phyloP scores from a whole-genome alignment of 2,888 invertebrate genomes.

The Eugnorisma glareosa region DNA sequence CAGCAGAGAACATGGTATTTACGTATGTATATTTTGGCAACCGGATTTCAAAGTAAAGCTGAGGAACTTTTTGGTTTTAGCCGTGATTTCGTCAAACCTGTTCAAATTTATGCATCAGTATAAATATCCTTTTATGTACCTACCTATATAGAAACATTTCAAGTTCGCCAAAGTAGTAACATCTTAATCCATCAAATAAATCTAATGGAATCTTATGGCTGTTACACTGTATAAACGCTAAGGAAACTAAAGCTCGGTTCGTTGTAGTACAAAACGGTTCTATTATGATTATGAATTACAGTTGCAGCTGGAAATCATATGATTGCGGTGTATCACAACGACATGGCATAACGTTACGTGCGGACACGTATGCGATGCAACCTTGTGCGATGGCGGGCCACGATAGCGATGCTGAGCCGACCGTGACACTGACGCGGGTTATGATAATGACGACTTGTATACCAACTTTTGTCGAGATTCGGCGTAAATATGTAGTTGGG shows the following conservation, averaged over 20 bases:
- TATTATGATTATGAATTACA: slow-evolving; percentile 45
- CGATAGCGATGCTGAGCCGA: slow-evolving; percentile 82
- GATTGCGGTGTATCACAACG: slow-evolving; percentile 69
- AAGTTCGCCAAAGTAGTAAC: not conserved
- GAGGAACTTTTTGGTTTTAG: not conserved
- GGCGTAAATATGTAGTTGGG: slow-evolving; percentile 74
- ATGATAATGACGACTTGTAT: slow-evolving; percentile 83
- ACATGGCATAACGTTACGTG: slow-evolving; percentile 82
- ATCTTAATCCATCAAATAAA: not conserved
- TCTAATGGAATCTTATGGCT: not conserved
- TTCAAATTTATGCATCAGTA: slow-evolving; percentile 5
- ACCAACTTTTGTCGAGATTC: slow-evolving; percentile 75
- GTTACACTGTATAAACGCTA: not conserved
- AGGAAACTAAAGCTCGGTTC: slow-evolving; percentile 23
- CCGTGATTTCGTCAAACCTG: not conserved
- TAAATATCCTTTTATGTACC: not conserved
- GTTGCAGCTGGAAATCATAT: slow-evolving; percentile 68
- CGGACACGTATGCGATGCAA: slow-evolving; percentile 83
- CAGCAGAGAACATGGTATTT: not conserved
- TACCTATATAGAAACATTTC: not conserved
- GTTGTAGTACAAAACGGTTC: slow-evolving; percentile 39
- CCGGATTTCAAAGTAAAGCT: slow-evolving; percentile 2
- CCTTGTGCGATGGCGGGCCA: slow-evolving; percentile 84
- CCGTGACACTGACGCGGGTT: slow-evolving; percentile 88
- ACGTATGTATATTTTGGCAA: not conserved